These are phyloP conservation scores for Hypena proboscidalis DNA, from an alignment of 2,888 invertebrate genomes.

Conservation along the genomic window DNA sequence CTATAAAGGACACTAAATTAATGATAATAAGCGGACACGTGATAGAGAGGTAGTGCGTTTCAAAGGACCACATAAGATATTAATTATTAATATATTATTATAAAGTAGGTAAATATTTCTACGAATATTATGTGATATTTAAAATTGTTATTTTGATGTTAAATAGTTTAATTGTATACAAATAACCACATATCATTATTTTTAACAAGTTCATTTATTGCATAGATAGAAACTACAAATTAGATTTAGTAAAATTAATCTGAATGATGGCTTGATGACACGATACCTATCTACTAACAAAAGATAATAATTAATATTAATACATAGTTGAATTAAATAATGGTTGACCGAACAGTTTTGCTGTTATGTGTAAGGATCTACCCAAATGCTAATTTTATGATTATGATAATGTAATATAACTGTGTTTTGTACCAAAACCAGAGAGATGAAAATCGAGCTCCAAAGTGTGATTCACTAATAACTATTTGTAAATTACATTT, in stretches of 20 bases:
- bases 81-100: conserved; percentile 77
- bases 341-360: conserved; percentile 16
- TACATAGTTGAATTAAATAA: conserved; percentile 10
- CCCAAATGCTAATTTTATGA: conserved; percentile 19
- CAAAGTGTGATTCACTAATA: conserved; percentile 16
- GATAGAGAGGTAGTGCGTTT: conserved; percentile 62
- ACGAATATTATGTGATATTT: conserved; percentile 84
- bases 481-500: conserved; percentile 21
- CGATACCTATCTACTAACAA: conserved; percentile 36
- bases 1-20: conserved; percentile 18
- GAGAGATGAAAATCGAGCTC: too few species aligned
- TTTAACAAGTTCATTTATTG: conserved; percentile 63
- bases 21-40: conserved; percentile 55
- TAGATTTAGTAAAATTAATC: conserved; percentile 38
- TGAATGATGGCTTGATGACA: conserved; percentile 24
- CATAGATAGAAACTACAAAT: conserved; percentile 47
- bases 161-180: conserved; percentile 72
- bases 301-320: conserved; percentile 14
- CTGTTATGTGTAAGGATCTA: conserved; percentile 16
- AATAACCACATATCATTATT: conserved; percentile 81
- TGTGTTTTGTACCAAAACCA: too few species aligned
- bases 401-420: conserved; percentile 7
- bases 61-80: conserved; percentile 67
- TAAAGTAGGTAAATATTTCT: conserved; percentile 67
- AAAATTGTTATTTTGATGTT: conserved; percentile 77